phyloP scores from a whole-genome alignment of 2,797 vertebrate species.

The Tympanoctomys barrerae region DNA sequence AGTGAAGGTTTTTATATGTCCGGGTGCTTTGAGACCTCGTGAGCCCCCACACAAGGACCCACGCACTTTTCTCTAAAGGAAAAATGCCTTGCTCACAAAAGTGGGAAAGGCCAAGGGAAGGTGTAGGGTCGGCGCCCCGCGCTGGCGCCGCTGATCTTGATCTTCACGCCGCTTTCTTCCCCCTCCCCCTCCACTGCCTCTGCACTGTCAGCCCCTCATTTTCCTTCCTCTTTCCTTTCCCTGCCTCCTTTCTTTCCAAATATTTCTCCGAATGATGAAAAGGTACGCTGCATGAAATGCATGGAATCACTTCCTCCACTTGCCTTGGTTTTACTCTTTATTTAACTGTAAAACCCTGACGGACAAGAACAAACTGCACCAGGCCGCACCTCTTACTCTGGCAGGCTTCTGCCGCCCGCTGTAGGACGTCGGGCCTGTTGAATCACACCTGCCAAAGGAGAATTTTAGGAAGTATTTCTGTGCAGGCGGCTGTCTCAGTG shows the following conservation, averaged over 20 bases:
- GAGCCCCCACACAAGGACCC: not conserved
- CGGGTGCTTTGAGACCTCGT: not conserved
- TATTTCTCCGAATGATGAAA: not conserved
- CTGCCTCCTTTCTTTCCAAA: not conserved
- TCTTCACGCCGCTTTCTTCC: fast-evolving
- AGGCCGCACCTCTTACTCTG: conserved; percentile 42
- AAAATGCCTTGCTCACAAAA: not conserved
- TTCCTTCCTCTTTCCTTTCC: not conserved
- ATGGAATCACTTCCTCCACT: not conserved
- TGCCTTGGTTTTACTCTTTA: conserved; percentile 62
- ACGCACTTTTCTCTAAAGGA: not conserved
- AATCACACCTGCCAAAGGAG: conserved; percentile 75
- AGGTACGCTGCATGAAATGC: not conserved
- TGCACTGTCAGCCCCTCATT: fast-evolving
- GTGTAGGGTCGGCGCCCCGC: no score
- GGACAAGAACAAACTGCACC: conserved; percentile 68
- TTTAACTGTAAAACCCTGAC: conserved; percentile 66
- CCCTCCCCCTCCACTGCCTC: not conserved
- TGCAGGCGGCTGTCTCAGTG: no score
- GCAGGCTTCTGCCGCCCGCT: conserved; percentile 55
- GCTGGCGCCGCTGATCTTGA: fast-evolving
- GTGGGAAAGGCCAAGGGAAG: not conserved
- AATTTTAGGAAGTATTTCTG: conserved; percentile 80
- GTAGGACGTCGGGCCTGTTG: conserved; percentile 61
- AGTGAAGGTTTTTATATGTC: not conserved